Conservation (phyloP, 2,113 vertebrate species). For the Microtus ochrogaster region DNA sequence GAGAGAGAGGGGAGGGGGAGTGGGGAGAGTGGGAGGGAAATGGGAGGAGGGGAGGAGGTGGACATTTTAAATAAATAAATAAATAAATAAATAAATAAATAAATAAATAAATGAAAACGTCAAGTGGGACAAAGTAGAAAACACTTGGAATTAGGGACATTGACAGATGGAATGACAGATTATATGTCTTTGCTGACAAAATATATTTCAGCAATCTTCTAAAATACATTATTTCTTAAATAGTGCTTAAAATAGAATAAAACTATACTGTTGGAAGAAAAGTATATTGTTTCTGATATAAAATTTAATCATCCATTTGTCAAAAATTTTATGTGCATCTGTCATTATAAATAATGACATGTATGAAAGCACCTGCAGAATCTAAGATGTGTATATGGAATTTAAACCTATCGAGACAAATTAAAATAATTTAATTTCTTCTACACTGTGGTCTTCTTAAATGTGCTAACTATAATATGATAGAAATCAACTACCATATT, state of each 20-base stretch:
- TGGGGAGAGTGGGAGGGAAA: too few relatives aligned
- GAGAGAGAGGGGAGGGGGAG: too few relatives aligned
- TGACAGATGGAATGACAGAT: background rate
- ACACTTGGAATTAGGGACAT: background rate
- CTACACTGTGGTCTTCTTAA: background rate
- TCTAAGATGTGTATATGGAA: background rate
- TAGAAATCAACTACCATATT: background rate
- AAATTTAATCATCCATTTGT: background rate
- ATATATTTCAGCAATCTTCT: background rate
- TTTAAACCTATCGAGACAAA: background rate
- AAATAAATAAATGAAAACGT: background rate
- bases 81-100: too few relatives aligned
- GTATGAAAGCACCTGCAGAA: background rate
- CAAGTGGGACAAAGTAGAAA: background rate
- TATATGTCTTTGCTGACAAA: background rate
- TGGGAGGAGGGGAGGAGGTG: too few relatives aligned
- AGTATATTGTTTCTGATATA: background rate
- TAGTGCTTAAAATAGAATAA: background rate
- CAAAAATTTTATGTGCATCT: background rate
- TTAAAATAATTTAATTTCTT: background rate
- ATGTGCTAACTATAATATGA: background rate
- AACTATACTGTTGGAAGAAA: background rate
- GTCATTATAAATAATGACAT: background rate
- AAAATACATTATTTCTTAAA: background rate
- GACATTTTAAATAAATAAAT: too few relatives aligned